Evolutionary conservation across 2,113 vertebrate species (phyloP), one percentile per base, ranked within the genome.

Genomic region (Trinectes maculatus): DNA sequence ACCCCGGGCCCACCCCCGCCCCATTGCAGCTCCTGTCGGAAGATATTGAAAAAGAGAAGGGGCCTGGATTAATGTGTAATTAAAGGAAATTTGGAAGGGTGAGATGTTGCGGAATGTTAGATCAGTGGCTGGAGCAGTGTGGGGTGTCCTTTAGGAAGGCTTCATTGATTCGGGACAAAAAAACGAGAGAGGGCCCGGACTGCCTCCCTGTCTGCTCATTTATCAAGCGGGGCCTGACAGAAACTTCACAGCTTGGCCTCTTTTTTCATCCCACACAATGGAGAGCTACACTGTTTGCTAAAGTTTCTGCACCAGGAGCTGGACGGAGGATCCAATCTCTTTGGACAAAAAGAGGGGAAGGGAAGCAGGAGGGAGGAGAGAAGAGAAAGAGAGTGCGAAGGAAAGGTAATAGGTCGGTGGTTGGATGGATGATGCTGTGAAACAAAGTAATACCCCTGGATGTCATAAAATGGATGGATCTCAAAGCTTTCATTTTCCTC

Each of bases 91-190:
- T 96, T 97, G 95, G 96, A 95, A 96, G 95, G 94, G 94, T 93
- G 95, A 96, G 96, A 94, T 97, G 95, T 96, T 95, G 94, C 94
- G 95, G 97, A 98, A 98, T 98, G 96, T 99, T 98, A 99, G 98
- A 98, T 99, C 98, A 97, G 95, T 99, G 95, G 96, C 97, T 94
- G 89, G 94, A 97, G 94, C 96, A 97, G 96, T 96, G 95, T 97
- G 98, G 94, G 97, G 96, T 93, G 94, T 97, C 96, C 96, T 98
- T 98, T 98, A 96, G 95, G 95, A 96, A 98, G 95, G 98, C 96
- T 99, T 98, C 96, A 98, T 96, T 99, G 98, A 97, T 93, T 95
- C 94, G 74, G 93, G 91, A 99, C 98, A 99, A 99, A 98, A 95
- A 86, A 91, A 91, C 58, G 81, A 89, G 91, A 89, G 91, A 94